phyloP scores from a whole-genome alignment of 2,888 invertebrate genomes.

The Adela reaumurella region DNA sequence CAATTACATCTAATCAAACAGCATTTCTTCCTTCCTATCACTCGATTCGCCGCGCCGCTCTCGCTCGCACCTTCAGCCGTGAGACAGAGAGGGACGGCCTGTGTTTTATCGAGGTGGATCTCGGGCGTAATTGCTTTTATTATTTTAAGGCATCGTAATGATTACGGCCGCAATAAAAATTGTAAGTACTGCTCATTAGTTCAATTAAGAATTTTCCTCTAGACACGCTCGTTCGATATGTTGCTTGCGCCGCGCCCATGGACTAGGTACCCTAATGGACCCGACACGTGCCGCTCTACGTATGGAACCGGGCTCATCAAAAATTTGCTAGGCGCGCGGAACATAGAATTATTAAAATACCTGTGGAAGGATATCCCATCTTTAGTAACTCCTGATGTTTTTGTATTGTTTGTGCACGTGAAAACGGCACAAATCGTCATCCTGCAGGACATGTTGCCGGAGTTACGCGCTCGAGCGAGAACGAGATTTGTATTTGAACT shows the following conservation, averaged over 20 bases:
- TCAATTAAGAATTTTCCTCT: constrained; percentile 53
- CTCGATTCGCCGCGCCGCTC: constrained; percentile 19
- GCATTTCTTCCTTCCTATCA: constrained; percentile 12
- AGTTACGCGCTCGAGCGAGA: too few relatives aligned
- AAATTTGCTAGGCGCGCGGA: too few relatives aligned
- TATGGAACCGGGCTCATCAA: too few relatives aligned
- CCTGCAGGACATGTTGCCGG: too few relatives aligned
- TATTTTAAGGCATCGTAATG: constrained; percentile 58
- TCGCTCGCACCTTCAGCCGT: constrained; percentile 16
- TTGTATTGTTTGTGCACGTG: too few relatives aligned
- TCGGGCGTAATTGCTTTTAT: constrained; percentile 57
- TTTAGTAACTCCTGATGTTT: too few relatives aligned
- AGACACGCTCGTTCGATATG: constrained; percentile 51
- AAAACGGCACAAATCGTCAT: too few relatives aligned
- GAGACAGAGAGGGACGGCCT: constrained; percentile 29
- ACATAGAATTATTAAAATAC: too few relatives aligned
- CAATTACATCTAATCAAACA: constrained; percentile 49
- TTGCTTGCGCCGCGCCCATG: constrained; percentile 43
- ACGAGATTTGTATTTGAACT: too few relatives aligned
- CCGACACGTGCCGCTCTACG: too few relatives aligned
- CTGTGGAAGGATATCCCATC: too few relatives aligned
- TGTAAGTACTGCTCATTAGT: constrained; percentile 58
- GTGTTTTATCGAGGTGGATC: constrained; percentile 38
- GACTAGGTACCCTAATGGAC: too few relatives aligned
- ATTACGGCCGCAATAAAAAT: constrained; percentile 55